A percentile compares a stretch with the other conserved stretches of the same genome.
These are phyloP conservation scores for Pararge aegeria DNA, from an alignment of 1,140 invertebrate genomes.

Conservation along the genomic window DNA sequence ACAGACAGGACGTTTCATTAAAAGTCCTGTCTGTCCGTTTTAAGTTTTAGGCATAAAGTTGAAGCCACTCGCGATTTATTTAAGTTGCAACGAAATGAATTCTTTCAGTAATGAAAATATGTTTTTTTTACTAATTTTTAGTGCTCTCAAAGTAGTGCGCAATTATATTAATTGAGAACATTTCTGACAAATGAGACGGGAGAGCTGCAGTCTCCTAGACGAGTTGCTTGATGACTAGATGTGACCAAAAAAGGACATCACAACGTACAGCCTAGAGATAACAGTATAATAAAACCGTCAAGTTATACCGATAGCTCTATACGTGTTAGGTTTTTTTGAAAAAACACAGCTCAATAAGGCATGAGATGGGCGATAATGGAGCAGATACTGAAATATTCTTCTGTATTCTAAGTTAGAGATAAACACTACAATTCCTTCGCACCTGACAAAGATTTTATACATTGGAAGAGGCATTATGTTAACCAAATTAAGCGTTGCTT, in stretches of 20 bases:
- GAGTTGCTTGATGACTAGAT: constrained; percentile 7
- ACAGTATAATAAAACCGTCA: constrained; percentile 6
- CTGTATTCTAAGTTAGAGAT: constrained; percentile 25
- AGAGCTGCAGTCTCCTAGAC: not conserved
- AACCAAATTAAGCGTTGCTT: not conserved
- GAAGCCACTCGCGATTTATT: no score
- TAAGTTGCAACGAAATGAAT: no score
- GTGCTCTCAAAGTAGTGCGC: no score
- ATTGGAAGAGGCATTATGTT: constrained; percentile 1
- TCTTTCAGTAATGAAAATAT: no score
- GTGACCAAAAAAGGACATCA: not conserved
- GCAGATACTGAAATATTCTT: constrained; percentile 22
- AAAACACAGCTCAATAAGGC: constrained; percentile 16
- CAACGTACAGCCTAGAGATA: not conserved
- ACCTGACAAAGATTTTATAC: constrained; percentile 9
- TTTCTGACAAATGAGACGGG: no score
- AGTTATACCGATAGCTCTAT: not conserved
- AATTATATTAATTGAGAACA: not conserved
- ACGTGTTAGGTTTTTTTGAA: constrained; percentile 7
- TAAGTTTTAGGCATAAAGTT: no score
- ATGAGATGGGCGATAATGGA: constrained; percentile 20
- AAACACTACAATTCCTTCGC: constrained; percentile 22
- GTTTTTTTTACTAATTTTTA: no score
- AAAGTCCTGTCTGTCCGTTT: no score
- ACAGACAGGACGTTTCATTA: no score